These are phyloP conservation scores for Ariopsis seemanni DNA, from an alignment of 2,113 vertebrate species.

Conservation along the genomic window DNA sequence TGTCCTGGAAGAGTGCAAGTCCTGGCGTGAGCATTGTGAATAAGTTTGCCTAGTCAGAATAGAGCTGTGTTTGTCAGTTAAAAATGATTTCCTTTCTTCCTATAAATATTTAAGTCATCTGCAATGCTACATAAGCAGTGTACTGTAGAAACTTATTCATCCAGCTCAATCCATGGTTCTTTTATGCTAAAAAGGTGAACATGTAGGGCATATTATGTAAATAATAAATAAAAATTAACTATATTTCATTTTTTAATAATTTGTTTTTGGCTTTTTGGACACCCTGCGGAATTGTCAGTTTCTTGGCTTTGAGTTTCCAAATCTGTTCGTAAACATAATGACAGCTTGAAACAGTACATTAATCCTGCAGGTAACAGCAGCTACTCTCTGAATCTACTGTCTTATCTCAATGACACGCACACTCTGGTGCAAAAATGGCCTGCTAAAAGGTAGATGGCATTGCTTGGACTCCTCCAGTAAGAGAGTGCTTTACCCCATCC, in stretches of 20 bases:
- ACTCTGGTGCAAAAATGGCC: neutral
- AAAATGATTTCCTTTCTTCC: neutral
- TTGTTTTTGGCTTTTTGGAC: neutral
- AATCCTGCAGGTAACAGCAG: neutral
- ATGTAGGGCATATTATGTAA: neutral
- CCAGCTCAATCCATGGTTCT: neutral
- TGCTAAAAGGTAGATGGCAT: neutral
- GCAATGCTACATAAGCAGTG: neutral
- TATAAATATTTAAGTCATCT: neutral
- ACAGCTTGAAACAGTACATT: too few relatives aligned
- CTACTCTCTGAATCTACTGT: neutral
- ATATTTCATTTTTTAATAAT: neutral
- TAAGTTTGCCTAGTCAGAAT: too few relatives aligned
- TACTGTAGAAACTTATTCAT: neutral
- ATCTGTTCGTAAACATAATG: too few relatives aligned
- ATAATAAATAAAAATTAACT: neutral
- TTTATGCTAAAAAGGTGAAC: neutral
- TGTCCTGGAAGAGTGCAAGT: conserved; percentile 30
- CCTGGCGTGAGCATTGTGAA: conserved; percentile 27
- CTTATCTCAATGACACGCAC: neutral
- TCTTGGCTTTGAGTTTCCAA: neutral
- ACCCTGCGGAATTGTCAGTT: neutral
- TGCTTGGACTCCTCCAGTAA: neutral
- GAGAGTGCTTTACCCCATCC: neutral
- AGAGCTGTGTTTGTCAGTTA: neutral